A percentile compares a stretch with the other conserved stretches of the same genome.
These are phyloP conservation scores for Botia kubotai DNA, from an alignment of 2,797 vertebrate species.

Conservation along the genomic window DNA sequence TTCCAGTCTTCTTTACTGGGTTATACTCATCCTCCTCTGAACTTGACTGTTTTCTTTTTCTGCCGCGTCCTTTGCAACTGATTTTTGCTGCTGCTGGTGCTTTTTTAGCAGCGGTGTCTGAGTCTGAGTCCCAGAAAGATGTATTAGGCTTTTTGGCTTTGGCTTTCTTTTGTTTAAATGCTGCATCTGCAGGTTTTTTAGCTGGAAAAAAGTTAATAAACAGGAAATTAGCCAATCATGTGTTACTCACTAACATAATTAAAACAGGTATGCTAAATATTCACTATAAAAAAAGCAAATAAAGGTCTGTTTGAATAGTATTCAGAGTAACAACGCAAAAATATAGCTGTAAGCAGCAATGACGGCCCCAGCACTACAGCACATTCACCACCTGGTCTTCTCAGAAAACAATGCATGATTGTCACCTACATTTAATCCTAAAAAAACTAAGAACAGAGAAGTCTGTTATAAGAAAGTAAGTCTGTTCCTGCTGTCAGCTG, in stretches of 20 bases:
- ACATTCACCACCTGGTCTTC: too few species aligned
- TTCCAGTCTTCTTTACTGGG: slow-evolving; percentile 86
- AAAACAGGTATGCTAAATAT: too few species aligned
- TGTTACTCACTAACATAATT: neutral
- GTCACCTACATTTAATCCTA: too few species aligned
- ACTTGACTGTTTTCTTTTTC: slow-evolving; percentile 92
- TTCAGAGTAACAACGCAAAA: too few species aligned
- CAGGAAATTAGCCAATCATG: neutral
- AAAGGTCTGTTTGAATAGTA: too few species aligned
- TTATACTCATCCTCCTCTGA: slow-evolving; percentile 94
- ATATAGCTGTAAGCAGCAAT: too few species aligned
- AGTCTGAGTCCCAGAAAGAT: slow-evolving; percentile 92
- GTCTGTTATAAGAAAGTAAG: too few species aligned
- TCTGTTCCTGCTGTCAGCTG: too few species aligned
- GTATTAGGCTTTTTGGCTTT: slow-evolving; percentile 93
- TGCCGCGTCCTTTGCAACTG: slow-evolving; percentile 91
- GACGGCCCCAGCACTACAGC: too few species aligned
- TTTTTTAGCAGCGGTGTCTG: slow-evolving; percentile 91
- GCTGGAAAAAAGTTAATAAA: slow-evolving; percentile 65
- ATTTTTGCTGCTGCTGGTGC: slow-evolving; percentile 81
- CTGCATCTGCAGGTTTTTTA: slow-evolving; percentile 81
- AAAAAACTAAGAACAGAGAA: too few species aligned
- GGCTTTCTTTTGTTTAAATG: slow-evolving; percentile 86
- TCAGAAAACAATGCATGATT: too few species aligned
- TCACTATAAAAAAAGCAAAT: too few species aligned